Percentiles rank a stretch among this genome's conserved stretches.
These are phyloP conservation scores for Ypsolopha scabrella DNA, from an alignment of 2,888 invertebrate species.

Conservation along the genomic window DNA sequence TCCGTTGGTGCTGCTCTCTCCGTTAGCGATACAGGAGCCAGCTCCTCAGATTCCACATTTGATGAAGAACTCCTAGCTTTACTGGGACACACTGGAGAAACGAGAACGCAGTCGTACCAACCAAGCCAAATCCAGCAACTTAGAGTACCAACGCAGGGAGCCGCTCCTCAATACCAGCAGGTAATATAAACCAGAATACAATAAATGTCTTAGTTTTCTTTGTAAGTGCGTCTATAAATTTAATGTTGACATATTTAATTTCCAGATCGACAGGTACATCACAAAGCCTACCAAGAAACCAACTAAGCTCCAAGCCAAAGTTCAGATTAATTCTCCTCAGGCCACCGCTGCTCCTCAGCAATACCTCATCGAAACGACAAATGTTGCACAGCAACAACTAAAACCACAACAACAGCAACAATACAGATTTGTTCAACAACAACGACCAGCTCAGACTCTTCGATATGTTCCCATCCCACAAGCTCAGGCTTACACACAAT, in stretches of 20 bases:
- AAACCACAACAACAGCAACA: slow-evolving; percentile 16
- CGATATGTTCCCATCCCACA: slow-evolving; percentile 32
- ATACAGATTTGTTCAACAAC: slow-evolving; percentile 15
- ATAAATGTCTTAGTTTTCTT: neutral
- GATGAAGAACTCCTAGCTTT: slow-evolving; percentile 48
- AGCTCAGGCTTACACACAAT: neutral
- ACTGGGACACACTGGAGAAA: slow-evolving; percentile 34
- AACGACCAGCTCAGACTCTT: slow-evolving; percentile 36
- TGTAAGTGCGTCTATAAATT: neutral
- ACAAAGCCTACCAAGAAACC: slow-evolving; percentile 52
- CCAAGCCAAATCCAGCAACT: slow-evolving; percentile 22
- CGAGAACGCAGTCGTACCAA: slow-evolving; percentile 18
- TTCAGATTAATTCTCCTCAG: slow-evolving; percentile 32
- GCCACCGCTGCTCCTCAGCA: slow-evolving; percentile 52
- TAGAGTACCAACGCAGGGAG: slow-evolving; percentile 33
- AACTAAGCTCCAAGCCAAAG: slow-evolving; percentile 48
- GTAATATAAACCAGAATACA: slow-evolving; percentile 13
- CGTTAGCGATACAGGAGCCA: slow-evolving; percentile 46
- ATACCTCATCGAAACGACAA: slow-evolving; percentile 62
- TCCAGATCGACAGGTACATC: slow-evolving; percentile 56
- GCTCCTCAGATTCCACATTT: slow-evolving; percentile 25
- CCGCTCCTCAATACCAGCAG: slow-evolving; percentile 43
- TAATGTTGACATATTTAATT: slow-evolving; percentile 8
- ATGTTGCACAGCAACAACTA: slow-evolving; percentile 41
- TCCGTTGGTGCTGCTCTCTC: slow-evolving; percentile 60